These are phyloP conservation scores for Corvus hawaiiensis DNA, from an alignment of 2,113 vertebrate species.

Conservation along the genomic window DNA sequence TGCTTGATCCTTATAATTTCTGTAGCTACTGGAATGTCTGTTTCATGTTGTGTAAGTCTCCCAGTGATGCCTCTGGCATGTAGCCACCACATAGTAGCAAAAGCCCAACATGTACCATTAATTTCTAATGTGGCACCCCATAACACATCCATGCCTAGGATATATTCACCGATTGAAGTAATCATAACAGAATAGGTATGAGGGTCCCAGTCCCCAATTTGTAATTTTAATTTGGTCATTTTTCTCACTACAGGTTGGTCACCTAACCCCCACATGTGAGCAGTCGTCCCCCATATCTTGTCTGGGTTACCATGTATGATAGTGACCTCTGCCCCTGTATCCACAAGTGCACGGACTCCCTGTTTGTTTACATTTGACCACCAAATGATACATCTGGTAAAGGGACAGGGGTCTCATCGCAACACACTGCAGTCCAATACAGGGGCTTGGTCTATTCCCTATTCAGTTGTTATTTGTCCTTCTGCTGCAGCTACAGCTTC, in stretches of 20 bases:
- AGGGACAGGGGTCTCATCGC: fast-evolving
- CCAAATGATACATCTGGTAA: too few relatives aligned
- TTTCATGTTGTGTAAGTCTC: background rate
- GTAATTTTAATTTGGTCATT: background rate
- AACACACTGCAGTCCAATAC: background rate
- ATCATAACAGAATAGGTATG: background rate
- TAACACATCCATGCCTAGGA: background rate
- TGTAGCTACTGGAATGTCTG: background rate
- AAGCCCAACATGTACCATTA: background rate
- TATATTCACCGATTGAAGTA: background rate
- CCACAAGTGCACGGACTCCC: fast-evolving
- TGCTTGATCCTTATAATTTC: background rate
- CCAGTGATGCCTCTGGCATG: too few relatives aligned
- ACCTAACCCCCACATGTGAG: background rate
- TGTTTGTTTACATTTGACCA: background rate
- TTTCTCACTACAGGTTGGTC: background rate
- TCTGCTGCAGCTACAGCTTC: background rate
- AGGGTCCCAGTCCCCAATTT: background rate
- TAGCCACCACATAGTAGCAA: background rate
- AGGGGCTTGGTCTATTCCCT: background rate
- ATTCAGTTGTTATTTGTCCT: background rate
- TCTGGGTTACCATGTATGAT: background rate
- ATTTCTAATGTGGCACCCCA: background rate
- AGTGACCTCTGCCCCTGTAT: background rate
- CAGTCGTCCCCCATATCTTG: background rate